Conservation (phyloP, 2,797 vertebrate genomes). For the Meriones psammophilus region DNA sequence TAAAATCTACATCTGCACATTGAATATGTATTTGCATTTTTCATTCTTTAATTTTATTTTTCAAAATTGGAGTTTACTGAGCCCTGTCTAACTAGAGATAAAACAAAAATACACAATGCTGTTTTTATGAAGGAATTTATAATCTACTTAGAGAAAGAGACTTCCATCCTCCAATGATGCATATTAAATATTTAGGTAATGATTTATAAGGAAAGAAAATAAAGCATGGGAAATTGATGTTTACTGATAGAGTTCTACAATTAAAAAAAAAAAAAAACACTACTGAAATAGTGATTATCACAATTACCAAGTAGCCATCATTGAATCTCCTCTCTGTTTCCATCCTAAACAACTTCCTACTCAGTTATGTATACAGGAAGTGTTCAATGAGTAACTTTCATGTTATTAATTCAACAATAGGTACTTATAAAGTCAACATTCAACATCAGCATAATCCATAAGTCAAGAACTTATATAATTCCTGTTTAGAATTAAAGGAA, state of each 20-base stretch:
- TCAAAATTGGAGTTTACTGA: neutral
- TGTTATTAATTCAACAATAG: neutral
- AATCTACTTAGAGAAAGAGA: neutral
- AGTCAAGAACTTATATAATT: neutral
- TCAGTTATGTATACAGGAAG: neutral
- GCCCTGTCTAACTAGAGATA: neutral
- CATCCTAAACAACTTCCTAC: neutral
- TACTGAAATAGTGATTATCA: neutral
- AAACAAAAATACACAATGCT: neutral
- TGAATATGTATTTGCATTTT: neutral
- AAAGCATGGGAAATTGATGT: neutral
- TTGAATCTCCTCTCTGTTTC: neutral
- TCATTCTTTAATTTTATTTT: neutral
- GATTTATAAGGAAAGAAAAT: neutral
- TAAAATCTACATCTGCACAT: neutral
- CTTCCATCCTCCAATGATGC: neutral
- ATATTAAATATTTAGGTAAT: neutral
- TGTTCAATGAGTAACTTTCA: constrained; percentile 6
- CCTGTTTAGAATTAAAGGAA: neutral
- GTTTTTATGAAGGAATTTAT: neutral
- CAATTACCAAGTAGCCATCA: neutral
- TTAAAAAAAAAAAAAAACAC: neutral
- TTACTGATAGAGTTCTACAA: neutral
- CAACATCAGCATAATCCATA: neutral
- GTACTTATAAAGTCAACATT: neutral